Conservation (phyloP, 2,113 vertebrate genomes). For the Alligator sinensis region DNA sequence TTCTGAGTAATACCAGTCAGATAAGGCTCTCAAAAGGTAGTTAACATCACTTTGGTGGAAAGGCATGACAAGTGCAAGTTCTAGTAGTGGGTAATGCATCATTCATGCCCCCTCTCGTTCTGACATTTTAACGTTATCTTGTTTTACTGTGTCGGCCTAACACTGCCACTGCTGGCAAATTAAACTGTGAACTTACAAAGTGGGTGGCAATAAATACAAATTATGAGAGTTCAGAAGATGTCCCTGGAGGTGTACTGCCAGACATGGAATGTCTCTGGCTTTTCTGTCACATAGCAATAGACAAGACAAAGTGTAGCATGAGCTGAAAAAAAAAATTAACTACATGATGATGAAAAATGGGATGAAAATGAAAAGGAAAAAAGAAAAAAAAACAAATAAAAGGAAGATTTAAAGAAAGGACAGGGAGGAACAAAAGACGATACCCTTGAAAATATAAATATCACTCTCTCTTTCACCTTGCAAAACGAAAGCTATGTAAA, state of each 20-base stretch:
- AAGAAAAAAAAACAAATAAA: slow-evolving; percentile 37
- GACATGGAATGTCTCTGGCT: slow-evolving; percentile 82
- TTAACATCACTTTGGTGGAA: slow-evolving; percentile 87
- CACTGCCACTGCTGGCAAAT: slow-evolving; percentile 87
- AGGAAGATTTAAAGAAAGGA: slow-evolving; percentile 43
- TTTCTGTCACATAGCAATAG: slow-evolving; percentile 82
- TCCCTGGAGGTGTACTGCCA: slow-evolving; percentile 83
- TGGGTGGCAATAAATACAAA: slow-evolving; percentile 91
- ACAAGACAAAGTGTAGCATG: slow-evolving; percentile 76
- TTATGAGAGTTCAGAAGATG: slow-evolving; percentile 87
- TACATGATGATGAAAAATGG: slow-evolving; percentile 73
- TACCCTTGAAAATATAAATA: slow-evolving; percentile 49
- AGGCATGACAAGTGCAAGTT: slow-evolving; percentile 84
- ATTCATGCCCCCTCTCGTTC: slow-evolving; percentile 84
- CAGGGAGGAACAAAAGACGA: slow-evolving; percentile 41
- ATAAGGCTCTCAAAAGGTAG: slow-evolving; percentile 88
- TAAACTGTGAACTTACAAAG: slow-evolving; percentile 91
- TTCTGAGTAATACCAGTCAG: slow-evolving; percentile 86
- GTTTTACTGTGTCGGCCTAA: slow-evolving; percentile 87
- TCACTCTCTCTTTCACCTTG: slow-evolving; percentile 8
- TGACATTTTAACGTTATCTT: slow-evolving; percentile 89
- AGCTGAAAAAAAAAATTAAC: slow-evolving; percentile 75
- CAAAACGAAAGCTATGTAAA: slow-evolving; percentile 54
- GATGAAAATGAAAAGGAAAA: slow-evolving; percentile 70
- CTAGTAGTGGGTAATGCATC: slow-evolving; percentile 86